Base-by-base conservation (phyloP, 2,888 invertebrate genomes). In the Theretra japonica region DNA sequence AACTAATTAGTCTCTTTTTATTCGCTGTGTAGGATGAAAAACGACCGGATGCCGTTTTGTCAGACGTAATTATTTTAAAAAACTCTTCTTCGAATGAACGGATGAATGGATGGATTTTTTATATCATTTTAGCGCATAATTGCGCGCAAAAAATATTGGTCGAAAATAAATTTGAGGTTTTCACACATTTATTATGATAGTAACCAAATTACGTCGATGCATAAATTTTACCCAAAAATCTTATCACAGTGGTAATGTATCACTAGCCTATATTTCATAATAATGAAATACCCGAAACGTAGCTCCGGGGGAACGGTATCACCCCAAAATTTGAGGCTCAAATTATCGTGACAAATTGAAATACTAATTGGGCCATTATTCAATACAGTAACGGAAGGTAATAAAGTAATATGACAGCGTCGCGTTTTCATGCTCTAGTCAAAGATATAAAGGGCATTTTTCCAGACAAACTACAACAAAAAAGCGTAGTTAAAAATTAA, bases 311-410 rank as follows among this genome's bases (percentile, higher is more conserved):
- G 21, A 41, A 11, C 62, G 41, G 41, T 23, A 41, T 23, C 25
- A 15, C 53, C 53, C n/a, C 25, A 41, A 33, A 33, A 33, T 41
- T 41, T 41, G 41, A 41, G 41, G 11, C 41, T 41, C 41, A 41
- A 65, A 41, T 65, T 65, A 65, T 65, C 62, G 15, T 65, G 41
- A 41, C 33, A 65, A 65, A 65, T 65, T 65, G 62, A 68, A 70
- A 71, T 25, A 71, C 69, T 72, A 73, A 65, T 65, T 65, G 41
- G 62, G 23, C 41, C 62, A 65, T 65, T 65, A 65, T 65, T 65
- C 41, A 60, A 60, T 60, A n/a, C 30, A 28, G 30, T 30, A 60
- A 17, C 59, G 28, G 1, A 30, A 33, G 4, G 33, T 19, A 62
- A 62, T n/a, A 33, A 65, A 65, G 23, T 23, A 21, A 41, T 17